Evolutionary conservation across 2,888 invertebrate species (phyloP), one percentile per base, ranked within the genome.

Genomic region (Malacosoma neustria): DNA sequence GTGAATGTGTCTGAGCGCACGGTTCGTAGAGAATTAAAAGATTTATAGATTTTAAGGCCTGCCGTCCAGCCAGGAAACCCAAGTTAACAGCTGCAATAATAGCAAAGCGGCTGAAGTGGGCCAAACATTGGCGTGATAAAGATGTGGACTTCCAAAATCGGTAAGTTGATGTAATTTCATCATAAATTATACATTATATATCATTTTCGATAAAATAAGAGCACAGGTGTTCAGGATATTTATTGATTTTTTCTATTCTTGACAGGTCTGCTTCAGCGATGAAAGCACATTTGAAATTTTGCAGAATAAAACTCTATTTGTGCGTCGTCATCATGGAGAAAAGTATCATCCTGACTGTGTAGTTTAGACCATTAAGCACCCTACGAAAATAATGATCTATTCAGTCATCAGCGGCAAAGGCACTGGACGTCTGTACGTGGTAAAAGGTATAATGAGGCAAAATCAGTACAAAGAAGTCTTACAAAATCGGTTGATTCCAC

Each of bases 71-170:
- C 14, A 39, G n/a, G n/a, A n/a, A n/a, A n/a, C n/a, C n/a, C n/a
- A n/a, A n/a, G n/a, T n/a, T n/a, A n/a, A n/a, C n/a, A 22, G 32
- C 35, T 32, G 35, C 39, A 35, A 39, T 39, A 35, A 39, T 35
- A 35, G 30, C 32, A 32, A 32, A n/a, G n/a, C n/a, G n/a, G n/a
- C n/a, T n/a, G n/a, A n/a, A n/a, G n/a, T n/a, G n/a, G n/a, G n/a
- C n/a, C 30, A 32, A 14, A 35, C 35, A 35, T 14, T 35, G 35
- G 35, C 32, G 30, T 30, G 35, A 39, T 13, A 35, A 39, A 35
- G 39, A 39, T 29, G 32, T 39, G 30, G 33, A 39, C 39, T 14
- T 35, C 35, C 30, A 33, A 32, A 35, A 35, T n/a, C 29, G 35
- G 35, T 35, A 29, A 34, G 34, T 34, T 15, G 34, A n/a, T n/a